Conservation (phyloP, 1,140 invertebrate genomes). For the Scaptodrosophila lebanonensis region DNA sequence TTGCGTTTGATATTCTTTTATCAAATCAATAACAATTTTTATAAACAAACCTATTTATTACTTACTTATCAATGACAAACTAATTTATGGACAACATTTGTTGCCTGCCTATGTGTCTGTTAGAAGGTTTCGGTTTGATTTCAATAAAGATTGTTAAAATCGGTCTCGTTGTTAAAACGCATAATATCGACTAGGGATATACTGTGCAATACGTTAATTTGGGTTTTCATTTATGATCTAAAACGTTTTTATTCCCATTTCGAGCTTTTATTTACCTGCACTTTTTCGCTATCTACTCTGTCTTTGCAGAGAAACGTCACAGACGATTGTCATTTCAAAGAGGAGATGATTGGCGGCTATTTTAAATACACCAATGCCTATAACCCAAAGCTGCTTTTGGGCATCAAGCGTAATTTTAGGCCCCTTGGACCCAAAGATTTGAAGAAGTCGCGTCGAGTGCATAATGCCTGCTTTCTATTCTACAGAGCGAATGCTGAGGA, state of each 20-base stretch:
- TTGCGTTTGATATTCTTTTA: no score
- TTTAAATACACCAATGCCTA: conserved; percentile 50
- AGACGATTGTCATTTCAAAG: conserved; percentile 67
- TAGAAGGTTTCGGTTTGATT: no score
- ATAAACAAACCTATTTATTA: no score
- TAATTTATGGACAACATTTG: no score
- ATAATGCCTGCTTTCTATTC: conserved; percentile 49
- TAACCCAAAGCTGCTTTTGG: conserved; percentile 49
- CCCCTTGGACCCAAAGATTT: conserved; percentile 55
- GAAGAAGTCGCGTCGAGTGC: conserved; percentile 25
- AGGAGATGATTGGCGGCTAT: conserved; percentile 54
- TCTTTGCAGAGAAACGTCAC: conserved; percentile 63
- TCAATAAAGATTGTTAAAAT: no score
- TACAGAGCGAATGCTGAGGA: conserved; percentile 31
- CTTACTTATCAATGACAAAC: no score
- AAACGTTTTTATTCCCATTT: not conserved
- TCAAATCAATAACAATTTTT: no score
- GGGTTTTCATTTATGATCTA: no score
- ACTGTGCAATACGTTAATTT: no score
- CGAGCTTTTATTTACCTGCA: not conserved
- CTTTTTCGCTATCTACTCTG: not conserved
- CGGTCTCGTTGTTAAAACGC: no score
- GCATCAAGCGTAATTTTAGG: conserved; percentile 55
- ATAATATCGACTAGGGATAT: no score
- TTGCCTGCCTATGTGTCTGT: no score